These are phyloP conservation scores for Leptodactylus fallax DNA, from an alignment of 2,797 vertebrate species.

Conservation along the genomic window DNA sequence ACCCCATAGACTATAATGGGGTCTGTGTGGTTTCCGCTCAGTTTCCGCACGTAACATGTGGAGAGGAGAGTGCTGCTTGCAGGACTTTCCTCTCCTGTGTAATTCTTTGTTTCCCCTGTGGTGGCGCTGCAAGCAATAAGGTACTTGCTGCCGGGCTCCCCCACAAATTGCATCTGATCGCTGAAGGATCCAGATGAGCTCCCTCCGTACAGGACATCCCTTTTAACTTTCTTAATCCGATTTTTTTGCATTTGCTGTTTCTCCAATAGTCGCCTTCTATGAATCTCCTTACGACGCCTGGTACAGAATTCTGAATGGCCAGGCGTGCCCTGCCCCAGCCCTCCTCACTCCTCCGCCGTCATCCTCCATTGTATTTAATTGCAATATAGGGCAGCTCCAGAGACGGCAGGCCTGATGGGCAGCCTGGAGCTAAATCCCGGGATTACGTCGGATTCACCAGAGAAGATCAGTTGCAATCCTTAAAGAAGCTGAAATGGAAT, in stretches of 20 bases:
- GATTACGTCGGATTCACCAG: constrained; percentile 47
- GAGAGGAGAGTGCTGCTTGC: no score
- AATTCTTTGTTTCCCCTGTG: no score
- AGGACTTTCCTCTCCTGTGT: no score
- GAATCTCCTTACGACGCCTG: neutral
- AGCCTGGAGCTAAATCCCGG: constrained; percentile 48
- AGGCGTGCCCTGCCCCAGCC: neutral
- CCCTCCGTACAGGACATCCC: no score
- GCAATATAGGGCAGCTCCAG: constrained; percentile 28
- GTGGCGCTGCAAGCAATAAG: no score
- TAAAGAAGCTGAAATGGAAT: constrained; percentile 50
- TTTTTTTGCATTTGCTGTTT: neutral
- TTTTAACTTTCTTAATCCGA: neutral
- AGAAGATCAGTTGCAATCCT: constrained; percentile 39
- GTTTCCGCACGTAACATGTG: no score
- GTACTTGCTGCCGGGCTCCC: no score
- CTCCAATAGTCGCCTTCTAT: neutral
- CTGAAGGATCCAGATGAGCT: no score
- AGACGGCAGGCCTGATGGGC: constrained; percentile 44
- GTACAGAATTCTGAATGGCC: neutral
- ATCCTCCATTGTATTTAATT: neutral
- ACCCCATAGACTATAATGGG: no score
- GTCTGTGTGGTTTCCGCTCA: no score
- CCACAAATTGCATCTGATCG: no score
- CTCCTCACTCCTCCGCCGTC: neutral